Conservation (phyloP, 2,888 invertebrate species). For the Deladenus siricidicola region DNA sequence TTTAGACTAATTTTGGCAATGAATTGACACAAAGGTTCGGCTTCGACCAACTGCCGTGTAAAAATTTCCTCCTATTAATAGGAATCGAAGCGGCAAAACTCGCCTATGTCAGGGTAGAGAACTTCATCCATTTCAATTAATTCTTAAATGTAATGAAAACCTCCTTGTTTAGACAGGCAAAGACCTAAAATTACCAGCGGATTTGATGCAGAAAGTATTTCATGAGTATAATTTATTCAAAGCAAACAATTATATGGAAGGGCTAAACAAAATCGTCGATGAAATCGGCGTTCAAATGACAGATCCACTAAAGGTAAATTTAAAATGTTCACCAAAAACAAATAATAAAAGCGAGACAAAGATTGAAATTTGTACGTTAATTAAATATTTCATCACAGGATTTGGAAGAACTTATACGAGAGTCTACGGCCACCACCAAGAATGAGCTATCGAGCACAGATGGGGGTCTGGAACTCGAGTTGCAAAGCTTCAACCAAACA, state of each 20-base stretch:
- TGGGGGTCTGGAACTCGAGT: background rate
- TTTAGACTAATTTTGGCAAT: constrained; percentile 47
- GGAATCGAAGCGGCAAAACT: constrained; percentile 47
- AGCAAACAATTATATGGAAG: constrained; percentile 51
- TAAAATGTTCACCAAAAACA: background rate
- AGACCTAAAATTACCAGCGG: constrained; percentile 40
- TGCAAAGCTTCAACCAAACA: background rate
- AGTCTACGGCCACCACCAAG: background rate
- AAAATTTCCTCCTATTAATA: constrained; percentile 46
- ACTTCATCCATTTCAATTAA: no score
- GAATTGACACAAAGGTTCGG: constrained; percentile 42
- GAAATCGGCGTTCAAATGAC: constrained; percentile 46
- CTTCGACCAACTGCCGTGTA: constrained; percentile 37
- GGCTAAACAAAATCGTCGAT: constrained; percentile 46
- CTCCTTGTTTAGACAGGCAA: constrained; percentile 39
- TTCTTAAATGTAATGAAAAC: background rate
- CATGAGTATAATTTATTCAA: constrained; percentile 45
- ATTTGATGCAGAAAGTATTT: constrained; percentile 37
- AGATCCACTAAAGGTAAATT: constrained; percentile 38
- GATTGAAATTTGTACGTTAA: background rate
- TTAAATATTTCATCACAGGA: background rate
- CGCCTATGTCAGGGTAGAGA: constrained; percentile 46
- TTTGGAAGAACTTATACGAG: background rate
- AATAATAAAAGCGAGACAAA: background rate
- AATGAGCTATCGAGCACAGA: constrained; percentile 1